A percentile compares a stretch with the other conserved stretches of the same genome.
Evolutionary conservation across 2,797 vertebrate genomes (phyloP).

Genomic region (Aratinga solstitialis): DNA sequence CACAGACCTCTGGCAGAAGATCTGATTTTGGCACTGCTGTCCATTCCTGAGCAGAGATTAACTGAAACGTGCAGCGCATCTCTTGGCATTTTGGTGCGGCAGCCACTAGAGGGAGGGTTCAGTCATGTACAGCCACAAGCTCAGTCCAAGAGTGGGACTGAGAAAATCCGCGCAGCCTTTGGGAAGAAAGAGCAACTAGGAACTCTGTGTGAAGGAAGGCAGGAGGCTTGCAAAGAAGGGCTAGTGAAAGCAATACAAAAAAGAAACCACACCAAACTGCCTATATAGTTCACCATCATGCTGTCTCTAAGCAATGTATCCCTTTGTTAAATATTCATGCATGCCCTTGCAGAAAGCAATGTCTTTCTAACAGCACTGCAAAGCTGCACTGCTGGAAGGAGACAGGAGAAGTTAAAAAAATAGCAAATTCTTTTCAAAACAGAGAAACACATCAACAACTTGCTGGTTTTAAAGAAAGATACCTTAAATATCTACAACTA

Average conservation of each 20-base stretch:
- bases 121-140: not conserved
- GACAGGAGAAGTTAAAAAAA: not conserved
- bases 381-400: not conserved
- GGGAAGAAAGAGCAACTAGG: not conserved
- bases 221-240: not conserved
- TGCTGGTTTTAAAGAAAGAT: not conserved
- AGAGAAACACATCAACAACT: not conserved
- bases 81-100: not conserved
- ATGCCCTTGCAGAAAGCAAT: not conserved
- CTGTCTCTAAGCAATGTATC: not conserved
- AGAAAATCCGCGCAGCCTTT: not conserved
- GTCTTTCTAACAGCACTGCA: not conserved
- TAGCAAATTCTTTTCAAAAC: not conserved
- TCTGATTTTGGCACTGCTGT: not conserved
- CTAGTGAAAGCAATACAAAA: accelerated
- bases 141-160: accelerated
- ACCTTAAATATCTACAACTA: accelerated
- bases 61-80: accelerated
- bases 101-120: constrained; percentile 38
- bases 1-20: accelerated
- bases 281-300: accelerated
- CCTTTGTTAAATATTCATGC: not conserved
- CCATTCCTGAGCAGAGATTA: not conserved
- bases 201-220: not conserved
- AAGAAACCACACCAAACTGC: not conserved